Conservation (phyloP, 2,113 vertebrate species). For the Apodemus speciosus region DNA sequence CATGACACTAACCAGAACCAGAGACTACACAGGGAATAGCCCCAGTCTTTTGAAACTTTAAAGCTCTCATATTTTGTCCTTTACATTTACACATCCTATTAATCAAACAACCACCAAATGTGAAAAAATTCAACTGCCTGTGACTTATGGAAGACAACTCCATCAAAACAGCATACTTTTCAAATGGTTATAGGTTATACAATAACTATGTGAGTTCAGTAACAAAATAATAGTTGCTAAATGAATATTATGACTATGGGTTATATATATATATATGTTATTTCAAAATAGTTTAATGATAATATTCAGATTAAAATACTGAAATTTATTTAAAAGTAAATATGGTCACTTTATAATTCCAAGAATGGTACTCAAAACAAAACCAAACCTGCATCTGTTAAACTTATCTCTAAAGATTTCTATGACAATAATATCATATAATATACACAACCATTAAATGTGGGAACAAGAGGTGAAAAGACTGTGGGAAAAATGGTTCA, state of each 20-base stretch:
- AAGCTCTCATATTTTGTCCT: not conserved
- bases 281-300: not conserved
- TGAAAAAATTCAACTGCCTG: not conserved
- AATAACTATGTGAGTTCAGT: not conserved
- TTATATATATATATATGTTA: not conserved
- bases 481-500: not conserved
- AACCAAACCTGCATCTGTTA: not conserved
- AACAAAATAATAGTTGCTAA: not conserved
- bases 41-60: not conserved
- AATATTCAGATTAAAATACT: not conserved
- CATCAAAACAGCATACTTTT: not conserved
- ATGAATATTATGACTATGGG: not conserved
- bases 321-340: not conserved
- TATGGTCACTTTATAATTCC: not conserved
- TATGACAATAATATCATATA: fast-evolving
- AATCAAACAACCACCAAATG: not conserved
- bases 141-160: no score
- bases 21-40: not conserved
- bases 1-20: not conserved
- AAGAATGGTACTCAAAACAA: not conserved
- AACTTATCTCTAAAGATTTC: fast-evolving
- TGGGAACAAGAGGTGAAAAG: not conserved
- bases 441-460: no score
- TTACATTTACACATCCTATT: not conserved
- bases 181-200: not conserved